phyloP scores from a whole-genome alignment of 2,113 vertebrate species.

The Cyphomyrus plagiostoma region DNA sequence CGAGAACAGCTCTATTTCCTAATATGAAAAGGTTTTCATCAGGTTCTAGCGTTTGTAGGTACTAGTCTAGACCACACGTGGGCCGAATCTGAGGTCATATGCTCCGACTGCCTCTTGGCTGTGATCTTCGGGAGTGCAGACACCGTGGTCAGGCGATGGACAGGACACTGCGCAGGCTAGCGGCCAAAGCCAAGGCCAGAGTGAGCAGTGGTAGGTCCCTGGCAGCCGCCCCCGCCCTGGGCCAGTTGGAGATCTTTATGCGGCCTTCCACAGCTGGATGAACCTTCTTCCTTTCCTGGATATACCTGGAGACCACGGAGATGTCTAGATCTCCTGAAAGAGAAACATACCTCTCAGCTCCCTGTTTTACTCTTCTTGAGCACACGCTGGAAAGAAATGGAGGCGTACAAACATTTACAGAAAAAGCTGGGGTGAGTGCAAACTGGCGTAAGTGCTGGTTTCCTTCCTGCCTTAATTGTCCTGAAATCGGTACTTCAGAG shows the following conservation, averaged over 20 bases:
- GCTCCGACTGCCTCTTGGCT: background rate
- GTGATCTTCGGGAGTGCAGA: background rate
- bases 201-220: slow-evolving; percentile 38
- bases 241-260: slow-evolving; percentile 59
- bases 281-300: slow-evolving; percentile 64
- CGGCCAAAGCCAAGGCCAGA: slow-evolving; percentile 33
- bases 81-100: background rate
- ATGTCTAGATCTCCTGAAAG: slow-evolving; percentile 74
- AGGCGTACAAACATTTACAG: too few relatives aligned
- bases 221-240: slow-evolving; percentile 25
- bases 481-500: background rate
- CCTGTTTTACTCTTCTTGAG: background rate
- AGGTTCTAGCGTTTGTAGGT: background rate
- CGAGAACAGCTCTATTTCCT: background rate
- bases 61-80: background rate
- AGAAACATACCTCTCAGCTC: background rate
- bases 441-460: background rate
- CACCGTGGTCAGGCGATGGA: background rate
- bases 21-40: background rate
- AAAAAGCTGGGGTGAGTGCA: background rate
- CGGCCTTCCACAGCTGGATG: slow-evolving; percentile 79
- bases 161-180: background rate
- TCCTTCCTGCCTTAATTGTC: background rate
- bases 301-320: slow-evolving; percentile 68
- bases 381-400: too few relatives aligned